Conservation (phyloP, 92 coral and sea anemone species). For the Nematostella vectensis region DNA sequence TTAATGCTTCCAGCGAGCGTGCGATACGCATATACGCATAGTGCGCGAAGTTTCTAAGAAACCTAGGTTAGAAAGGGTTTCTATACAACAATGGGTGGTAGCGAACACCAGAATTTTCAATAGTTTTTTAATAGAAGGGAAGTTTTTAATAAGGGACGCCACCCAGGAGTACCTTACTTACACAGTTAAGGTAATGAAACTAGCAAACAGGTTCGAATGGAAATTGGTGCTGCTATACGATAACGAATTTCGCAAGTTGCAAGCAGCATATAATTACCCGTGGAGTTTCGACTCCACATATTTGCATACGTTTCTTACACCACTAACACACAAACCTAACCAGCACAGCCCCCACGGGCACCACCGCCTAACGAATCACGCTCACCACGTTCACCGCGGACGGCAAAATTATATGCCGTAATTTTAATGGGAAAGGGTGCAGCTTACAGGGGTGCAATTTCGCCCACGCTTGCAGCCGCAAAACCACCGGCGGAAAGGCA, state of each 20-base stretch:
- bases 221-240: neutral
- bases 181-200: neutral
- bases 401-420: too few relatives aligned
- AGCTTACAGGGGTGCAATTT: too few relatives aligned
- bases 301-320: too few relatives aligned
- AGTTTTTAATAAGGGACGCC: neutral
- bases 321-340: too few relatives aligned
- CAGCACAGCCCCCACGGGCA: neutral
- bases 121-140: neutral
- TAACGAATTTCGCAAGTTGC: neutral
- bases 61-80: neutral
- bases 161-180: neutral
- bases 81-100: neutral
- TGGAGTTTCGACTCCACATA: neutral
- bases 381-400: too few relatives aligned
- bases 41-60: too few relatives aligned
- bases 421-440: too few relatives aligned
- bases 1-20: too few relatives aligned
- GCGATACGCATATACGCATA: too few relatives aligned
- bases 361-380: neutral
- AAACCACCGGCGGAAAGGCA: too few relatives aligned
- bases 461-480: too few relatives aligned
- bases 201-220: neutral
- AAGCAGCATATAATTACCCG: neutral
- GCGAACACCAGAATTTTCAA: neutral